Evolutionary conservation across 2,797 vertebrate species (phyloP), one percentile per base, ranked within the genome.

Genomic region (Falco rusticolus): DNA sequence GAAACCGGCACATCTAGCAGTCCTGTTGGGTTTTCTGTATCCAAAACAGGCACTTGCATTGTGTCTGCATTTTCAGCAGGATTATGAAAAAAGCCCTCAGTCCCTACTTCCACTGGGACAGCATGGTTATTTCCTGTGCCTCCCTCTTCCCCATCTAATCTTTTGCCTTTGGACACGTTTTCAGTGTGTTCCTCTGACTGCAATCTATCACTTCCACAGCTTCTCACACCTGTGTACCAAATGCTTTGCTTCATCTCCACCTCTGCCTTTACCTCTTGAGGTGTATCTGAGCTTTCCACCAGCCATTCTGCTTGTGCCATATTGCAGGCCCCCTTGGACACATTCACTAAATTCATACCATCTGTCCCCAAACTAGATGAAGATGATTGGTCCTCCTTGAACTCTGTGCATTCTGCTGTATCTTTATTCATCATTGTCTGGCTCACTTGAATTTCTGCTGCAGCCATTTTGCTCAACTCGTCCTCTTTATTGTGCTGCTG

Each of bases 401-500:
- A n/a, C 45, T 92, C 60, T 1, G 3, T 5, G 3, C 48, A 22
- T 69, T 81, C 87, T 29, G 17, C 61, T 64, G 31, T n/a, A 29
- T 65, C 82, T 70, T 84, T 63, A 41, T 39, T 72, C 29, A 18
- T 33, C 43, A 11, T 17, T 0, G 1, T 50, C 82, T 64, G 65
- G 33, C 45, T 63, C 54, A 43, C 25, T 24, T 33, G 63, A 59
- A 56, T 31, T 82, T 81, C 88, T 69, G 93, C 68, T 2, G 11
- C 33, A 61, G 34, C 8, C 25, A 9, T 34, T 29, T 79, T 13
- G 8, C 74, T 71, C 16, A 71, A 19, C n/a, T 94, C 77, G 0
- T 24, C 91, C 34, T 78, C 85, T 45, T 83, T 54, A 26, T 39
- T 59, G 65, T 66, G 60, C 79, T 97, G 97, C 65, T 91, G 96